Conservation (phyloP, 2,888 invertebrate genomes). For the Drosophila kambysellisi region DNA sequence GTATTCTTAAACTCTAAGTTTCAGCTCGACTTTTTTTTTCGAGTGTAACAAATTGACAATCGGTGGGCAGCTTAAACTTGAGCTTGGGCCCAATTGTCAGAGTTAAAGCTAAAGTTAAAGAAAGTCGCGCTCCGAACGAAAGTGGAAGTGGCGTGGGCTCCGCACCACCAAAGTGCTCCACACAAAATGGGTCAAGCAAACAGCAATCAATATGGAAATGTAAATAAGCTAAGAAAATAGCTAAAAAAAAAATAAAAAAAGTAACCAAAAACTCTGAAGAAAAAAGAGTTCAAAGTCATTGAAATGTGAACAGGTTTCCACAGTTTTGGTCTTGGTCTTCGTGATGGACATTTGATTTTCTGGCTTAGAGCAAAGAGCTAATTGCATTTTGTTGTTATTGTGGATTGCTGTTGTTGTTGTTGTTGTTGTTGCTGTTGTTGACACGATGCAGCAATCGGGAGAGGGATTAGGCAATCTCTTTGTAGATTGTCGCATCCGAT, state of each 20-base stretch:
- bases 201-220: conserved; percentile 72
- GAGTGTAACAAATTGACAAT: conserved; percentile 4
- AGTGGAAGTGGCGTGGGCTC: conserved; percentile 78
- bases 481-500: conserved; percentile 17
- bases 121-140: conserved; percentile 69
- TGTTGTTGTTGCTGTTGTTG: conserved; percentile 47
- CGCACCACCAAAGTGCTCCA: conserved; percentile 20
- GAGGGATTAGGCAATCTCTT: conserved; percentile 39
- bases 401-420: conserved; percentile 24
- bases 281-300: conserved; percentile 77
- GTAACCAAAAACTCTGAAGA: conserved; percentile 2
- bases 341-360: conserved; percentile 72
- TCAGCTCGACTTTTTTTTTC: not conserved
- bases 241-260: conserved; percentile 25
- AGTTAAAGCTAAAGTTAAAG: conserved; percentile 44
- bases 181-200: conserved; percentile 73
- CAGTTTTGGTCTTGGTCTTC: conserved; percentile 34
- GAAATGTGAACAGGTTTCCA: conserved; percentile 74
- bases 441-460: conserved; percentile 33
- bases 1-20: not conserved
- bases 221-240: conserved; percentile 11
- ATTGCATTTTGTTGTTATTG: conserved; percentile 64
- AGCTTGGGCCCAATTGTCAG: conserved; percentile 24
- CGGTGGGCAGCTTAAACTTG: conserved; percentile 19
- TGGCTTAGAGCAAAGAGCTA: conserved; percentile 40